Percentiles rank a stretch among this genome's conserved stretches.
These are phyloP conservation scores for Eretmocerus hayati DNA, from an alignment of 2,888 invertebrate species.

Conservation along the genomic window DNA sequence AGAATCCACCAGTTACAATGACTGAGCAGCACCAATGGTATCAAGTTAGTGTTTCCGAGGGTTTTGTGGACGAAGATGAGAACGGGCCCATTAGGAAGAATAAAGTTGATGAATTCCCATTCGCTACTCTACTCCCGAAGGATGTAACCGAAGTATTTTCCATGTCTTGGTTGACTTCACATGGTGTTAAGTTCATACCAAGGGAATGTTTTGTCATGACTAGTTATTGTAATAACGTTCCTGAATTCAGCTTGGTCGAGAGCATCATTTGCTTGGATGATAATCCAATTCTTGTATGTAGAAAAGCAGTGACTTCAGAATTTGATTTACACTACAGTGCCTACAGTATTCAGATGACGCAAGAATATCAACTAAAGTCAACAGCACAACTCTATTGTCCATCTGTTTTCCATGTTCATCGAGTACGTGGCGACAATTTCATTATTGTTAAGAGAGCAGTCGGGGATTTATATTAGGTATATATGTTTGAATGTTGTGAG, in stretches of 20 bases:
- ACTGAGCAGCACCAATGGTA: slow-evolving; percentile 7
- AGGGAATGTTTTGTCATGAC: slow-evolving; percentile 10
- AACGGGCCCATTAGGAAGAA: neutral
- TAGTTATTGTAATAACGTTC: slow-evolving; percentile 1
- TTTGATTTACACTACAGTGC: slow-evolving; percentile 5
- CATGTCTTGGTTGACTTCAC: slow-evolving; percentile 3
- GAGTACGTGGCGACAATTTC: neutral
- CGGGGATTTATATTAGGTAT: neutral
- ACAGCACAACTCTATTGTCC: neutral
- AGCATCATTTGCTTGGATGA: neutral
- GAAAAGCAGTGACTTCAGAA: neutral
- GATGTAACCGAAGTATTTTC: neutral
- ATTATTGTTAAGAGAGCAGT: neutral
- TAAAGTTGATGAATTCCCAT: neutral
- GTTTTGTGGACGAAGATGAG: neutral
- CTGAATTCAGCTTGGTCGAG: slow-evolving; percentile 1
- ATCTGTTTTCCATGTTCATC: neutral
- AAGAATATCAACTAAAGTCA: neutral
- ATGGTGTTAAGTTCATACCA: slow-evolving; percentile 2
- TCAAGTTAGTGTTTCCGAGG: neutral
- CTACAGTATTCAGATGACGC: neutral
- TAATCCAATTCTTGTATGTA: slow-evolving; percentile 2
- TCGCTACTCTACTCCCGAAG: neutral
- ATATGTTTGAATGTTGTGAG: too few species aligned
- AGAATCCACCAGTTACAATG: slow-evolving; percentile 6